Conservation (phyloP, 2,888 invertebrate species). For the Corbicula japonica region DNA sequence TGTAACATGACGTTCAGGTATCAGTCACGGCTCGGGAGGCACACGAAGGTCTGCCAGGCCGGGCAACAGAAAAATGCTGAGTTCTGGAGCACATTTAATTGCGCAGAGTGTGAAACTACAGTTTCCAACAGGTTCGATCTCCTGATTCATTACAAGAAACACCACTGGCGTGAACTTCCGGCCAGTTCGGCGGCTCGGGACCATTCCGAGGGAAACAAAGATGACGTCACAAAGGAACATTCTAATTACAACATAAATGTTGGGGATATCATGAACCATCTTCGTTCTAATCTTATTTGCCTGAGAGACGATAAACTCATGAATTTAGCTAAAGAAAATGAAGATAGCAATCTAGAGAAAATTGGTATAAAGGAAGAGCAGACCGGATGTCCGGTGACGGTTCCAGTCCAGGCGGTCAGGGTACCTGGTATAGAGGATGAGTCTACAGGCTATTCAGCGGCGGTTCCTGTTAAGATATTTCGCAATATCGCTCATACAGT, state of each 20-base stretch:
- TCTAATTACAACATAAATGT: background rate
- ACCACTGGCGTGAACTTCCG: background rate
- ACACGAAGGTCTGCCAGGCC: slow-evolving; percentile 8
- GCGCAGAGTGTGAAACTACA: background rate
- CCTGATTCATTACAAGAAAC: background rate
- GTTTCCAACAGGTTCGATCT: slow-evolving; percentile 1
- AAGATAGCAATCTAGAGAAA: too few relatives aligned
- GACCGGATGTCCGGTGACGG: too few relatives aligned
- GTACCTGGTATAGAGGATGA: too few relatives aligned
- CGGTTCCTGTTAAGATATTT: too few relatives aligned
- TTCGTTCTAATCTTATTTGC: slow-evolving; percentile 6
- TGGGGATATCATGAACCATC: slow-evolving; percentile 13
- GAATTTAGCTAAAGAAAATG: background rate
- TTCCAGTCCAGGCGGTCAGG: too few relatives aligned
- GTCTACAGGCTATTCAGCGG: too few relatives aligned
- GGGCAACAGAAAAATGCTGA: background rate
- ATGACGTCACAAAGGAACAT: background rate
- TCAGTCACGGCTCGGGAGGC: background rate
- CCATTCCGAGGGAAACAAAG: too few relatives aligned
- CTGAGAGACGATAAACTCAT: background rate
- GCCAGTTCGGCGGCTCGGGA: background rate
- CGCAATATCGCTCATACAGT: too few relatives aligned
- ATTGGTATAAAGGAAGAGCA: too few relatives aligned
- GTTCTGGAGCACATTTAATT: slow-evolving; percentile 10
- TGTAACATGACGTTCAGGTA: slow-evolving; percentile 8